Evolutionary conservation across 2,888 invertebrate species (phyloP), one percentile per base, ranked within the genome.

Genomic region (Sicus ferrugineus): DNA sequence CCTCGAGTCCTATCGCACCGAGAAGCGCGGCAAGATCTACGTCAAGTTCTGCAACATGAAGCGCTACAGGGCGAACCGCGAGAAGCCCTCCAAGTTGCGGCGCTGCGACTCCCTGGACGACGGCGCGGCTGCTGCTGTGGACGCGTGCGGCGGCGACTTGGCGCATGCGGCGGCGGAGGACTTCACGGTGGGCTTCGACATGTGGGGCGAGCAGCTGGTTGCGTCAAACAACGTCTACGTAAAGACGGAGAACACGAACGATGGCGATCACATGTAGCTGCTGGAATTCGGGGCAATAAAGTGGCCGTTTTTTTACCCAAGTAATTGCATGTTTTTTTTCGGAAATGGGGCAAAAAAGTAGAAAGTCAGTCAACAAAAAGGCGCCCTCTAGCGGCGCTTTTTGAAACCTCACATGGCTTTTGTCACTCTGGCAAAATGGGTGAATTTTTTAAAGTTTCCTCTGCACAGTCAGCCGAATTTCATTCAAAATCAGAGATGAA

Each of bases 41-140:
- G 78, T 81, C 2, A 70, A 81, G 23, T 82, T 78, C 62, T 79
- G 79, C 19, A 83, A 82, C 62, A 81, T 81, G 79, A 82, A 82
- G 75, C 76, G 82, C 0, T 78, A 74, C 65, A 73, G 73, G 48
- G 58, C 28, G 2, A 50, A 23, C 19, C 66, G 68, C 19, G 52
- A 58, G 0, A 67, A 48, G 3, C 30, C 50, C 3, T 30, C 67
- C 54, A 52, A 38, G 0, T 28, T 19, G 23, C 62, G 54, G 14
- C 46, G 46, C 28, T 14, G 21, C 23, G 58, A 16, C 21, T 28
- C 23, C 14, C 1, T 14, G 14, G 30, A 34, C 34, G 50, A 14
- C 2, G 48, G 28, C n/a, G 48, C 48, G n/a, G 48, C 48, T 5
- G 42, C 46, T 26, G 46, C 42, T 42, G 46, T 14, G 6, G n/a